Base-by-base conservation (phyloP, 35 echinoderm and acorn worm genomes). In the Ophiothrix spiculata region DNA sequence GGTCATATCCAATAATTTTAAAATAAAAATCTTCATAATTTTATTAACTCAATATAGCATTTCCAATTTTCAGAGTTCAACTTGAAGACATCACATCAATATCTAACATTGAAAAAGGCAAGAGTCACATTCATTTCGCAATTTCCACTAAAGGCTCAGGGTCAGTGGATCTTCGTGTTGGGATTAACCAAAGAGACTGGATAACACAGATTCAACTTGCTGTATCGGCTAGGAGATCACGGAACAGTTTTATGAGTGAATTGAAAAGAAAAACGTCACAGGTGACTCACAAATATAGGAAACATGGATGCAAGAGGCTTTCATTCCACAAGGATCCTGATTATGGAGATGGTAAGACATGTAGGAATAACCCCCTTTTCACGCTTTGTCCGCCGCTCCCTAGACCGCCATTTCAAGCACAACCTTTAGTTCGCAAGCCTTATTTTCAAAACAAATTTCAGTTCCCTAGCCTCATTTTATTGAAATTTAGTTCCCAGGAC, bases 131-230 rank as follows among this genome's bases (percentile, higher is more conserved):
- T 39, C 90, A 91, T 38, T 95, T 95, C 37, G 88, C 93, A 0
- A 91, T 95, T 25, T 83, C 74, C 56, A 95, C 93, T 32, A 95
- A 88, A 80, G 89, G 91, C 29, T 6, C 60, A 6, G 93, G 93
- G 32, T 77, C 79, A 39, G 75, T 95, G n/a, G 89, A 91, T 37
- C 77, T 95, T 33, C 79, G 93, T 1, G 89, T 91, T 16, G 37
- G 80, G 6, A 87, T 90, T 0, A 81, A 85, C 17, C 79, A 91
- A 32, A 40, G 93, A 31, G 93, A 95, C 39, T 95, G 93, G 93
- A 75, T 95, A 39, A 95, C 89, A 25, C 90, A 95, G 77, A 95
- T 95, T 33, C 89, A 95, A 79, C 85, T 95, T 16, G 93, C 93
- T 0, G 93, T 95, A 33, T 74, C 88, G 32, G 89, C 86, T 13